Evolutionary conservation across 2,797 vertebrate genomes (phyloP), one percentile per base, ranked within the genome.

Genomic region (Adrianichthys oophorus): DNA sequence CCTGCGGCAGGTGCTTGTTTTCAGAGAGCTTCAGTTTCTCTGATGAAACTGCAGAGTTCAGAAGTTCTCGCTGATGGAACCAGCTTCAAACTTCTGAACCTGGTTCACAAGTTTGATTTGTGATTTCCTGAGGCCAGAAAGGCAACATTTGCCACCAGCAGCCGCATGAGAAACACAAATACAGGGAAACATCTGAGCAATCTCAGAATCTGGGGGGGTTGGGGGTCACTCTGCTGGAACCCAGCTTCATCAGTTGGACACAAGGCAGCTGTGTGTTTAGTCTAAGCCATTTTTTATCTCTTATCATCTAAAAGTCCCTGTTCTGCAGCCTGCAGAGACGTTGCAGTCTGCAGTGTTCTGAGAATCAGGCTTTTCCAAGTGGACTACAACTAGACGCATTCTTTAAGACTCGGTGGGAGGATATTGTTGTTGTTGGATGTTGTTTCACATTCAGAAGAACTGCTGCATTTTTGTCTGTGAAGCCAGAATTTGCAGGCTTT

Each of bases 91-190:
- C 16, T 10, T 23, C 4, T 50, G 47, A 68, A 42, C 52, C 7
- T n/a, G 10, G 56, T 65, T 67, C 56, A 19, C 51, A 45, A 49
- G 54, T 47, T 41, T 80, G 83, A 85, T 85, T 79, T 81, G 83
- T 79, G 73, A 78, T 75, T 85, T 81, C 78, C 80, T 78, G 78
- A 67, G 68, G 48, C 37, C 47, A 7, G 10, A 60, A 40, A 52
- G 54, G 45, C 26, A 56, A 56, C 55, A 41, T 59, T 56, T 41
- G 69, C 61, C 48, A 62, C 43, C 37, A 58, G 62, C 56, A 62
- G 68, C 51, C 49, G 19, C 53, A 68, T 48, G 75, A 69, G 72
- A 79, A 82, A 76, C 32, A 29, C 57, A 70, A 74, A 72, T 51
- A 72, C 19, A 24, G 47, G 63, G 59, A 60, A 68, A 54, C 65